phyloP scores from a whole-genome alignment of 2,888 invertebrate genomes.

The Drosophila acutilabella region DNA sequence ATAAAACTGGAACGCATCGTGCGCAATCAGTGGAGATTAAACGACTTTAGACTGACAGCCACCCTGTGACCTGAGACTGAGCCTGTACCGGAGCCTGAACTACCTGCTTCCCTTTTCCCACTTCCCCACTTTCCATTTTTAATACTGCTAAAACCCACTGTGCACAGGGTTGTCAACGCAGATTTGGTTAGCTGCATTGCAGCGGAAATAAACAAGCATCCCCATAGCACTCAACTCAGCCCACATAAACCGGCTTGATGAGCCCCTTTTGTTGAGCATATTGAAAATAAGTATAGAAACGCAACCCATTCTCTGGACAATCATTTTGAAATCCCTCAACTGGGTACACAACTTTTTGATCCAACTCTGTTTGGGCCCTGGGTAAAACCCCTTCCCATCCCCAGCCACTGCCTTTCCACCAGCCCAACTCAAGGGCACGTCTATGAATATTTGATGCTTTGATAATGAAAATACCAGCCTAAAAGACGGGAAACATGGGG shows the following conservation, averaged over 20 bases:
- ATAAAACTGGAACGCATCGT: constrained; percentile 27
- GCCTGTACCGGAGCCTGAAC: background rate
- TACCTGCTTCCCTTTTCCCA: background rate
- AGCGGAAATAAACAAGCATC: constrained; percentile 47
- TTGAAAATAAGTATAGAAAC: constrained; percentile 52
- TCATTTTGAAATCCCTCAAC: constrained; percentile 35
- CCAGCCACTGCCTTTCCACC: background rate
- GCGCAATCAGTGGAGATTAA: constrained; percentile 56
- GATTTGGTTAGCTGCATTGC: constrained; percentile 46
- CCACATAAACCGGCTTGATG: background rate
- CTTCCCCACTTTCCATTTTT: background rate
- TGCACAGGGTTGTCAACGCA: constrained; percentile 16
- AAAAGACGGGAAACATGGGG: background rate
- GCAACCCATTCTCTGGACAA: constrained; percentile 21
- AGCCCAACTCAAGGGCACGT: background rate
- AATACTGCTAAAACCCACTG: background rate
- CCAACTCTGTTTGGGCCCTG: constrained; percentile 2
- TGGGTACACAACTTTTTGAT: constrained; percentile 5
- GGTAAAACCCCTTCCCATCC: constrained; percentile 13
- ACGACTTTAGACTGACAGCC: constrained; percentile 45
- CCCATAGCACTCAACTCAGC: background rate
- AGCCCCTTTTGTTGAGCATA: constrained; percentile 35
- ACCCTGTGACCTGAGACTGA: constrained; percentile 26
- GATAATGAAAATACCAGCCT: constrained; percentile 44
- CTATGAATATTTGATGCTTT: constrained; percentile 58